These are phyloP conservation scores for Zaprionus kolodkinae DNA, from an alignment of 1,140 invertebrate species.

Conservation along the genomic window DNA sequence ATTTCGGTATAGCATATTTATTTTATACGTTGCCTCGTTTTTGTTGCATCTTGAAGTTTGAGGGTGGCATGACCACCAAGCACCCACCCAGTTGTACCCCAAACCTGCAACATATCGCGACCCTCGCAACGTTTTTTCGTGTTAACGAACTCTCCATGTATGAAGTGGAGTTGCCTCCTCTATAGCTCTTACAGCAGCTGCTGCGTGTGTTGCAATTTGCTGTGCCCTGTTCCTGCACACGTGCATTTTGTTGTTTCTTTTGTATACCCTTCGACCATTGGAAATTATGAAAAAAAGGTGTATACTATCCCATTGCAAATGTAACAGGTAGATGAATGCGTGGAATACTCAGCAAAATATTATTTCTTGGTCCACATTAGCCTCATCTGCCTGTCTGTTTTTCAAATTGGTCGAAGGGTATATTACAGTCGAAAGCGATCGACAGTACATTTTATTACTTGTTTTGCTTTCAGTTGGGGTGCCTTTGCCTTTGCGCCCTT, in stretches of 20 bases:
- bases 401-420: neutral
- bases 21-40: slow-evolving; percentile 44
- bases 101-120: slow-evolving; percentile 15
- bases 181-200: slow-evolving; percentile 31
- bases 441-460: slow-evolving; percentile 34
- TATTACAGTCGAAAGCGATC: neutral
- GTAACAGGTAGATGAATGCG: neutral
- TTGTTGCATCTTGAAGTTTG: slow-evolving; percentile 59
- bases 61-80: neutral
- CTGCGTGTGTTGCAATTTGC: slow-evolving; percentile 72
- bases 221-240: slow-evolving; percentile 35
- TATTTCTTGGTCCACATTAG: neutral
- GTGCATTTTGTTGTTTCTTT: slow-evolving; percentile 45
- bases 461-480: slow-evolving; percentile 53
- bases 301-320: neutral
- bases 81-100: slow-evolving; percentile 22
- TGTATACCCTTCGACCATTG: slow-evolving; percentile 4
- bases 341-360: neutral
- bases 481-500: slow-evolving; percentile 21
- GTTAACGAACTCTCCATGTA: slow-evolving; percentile 75
- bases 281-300: neutral
- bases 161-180: slow-evolving; percentile 39
- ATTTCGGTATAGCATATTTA: slow-evolving; percentile 66
- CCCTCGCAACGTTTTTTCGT: slow-evolving; percentile 62
- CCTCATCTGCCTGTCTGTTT: neutral